Evolutionary conservation across 2,888 invertebrate species (phyloP), one percentile per base, ranked within the genome.

Genomic region (Eupeodes latifasciatus): DNA sequence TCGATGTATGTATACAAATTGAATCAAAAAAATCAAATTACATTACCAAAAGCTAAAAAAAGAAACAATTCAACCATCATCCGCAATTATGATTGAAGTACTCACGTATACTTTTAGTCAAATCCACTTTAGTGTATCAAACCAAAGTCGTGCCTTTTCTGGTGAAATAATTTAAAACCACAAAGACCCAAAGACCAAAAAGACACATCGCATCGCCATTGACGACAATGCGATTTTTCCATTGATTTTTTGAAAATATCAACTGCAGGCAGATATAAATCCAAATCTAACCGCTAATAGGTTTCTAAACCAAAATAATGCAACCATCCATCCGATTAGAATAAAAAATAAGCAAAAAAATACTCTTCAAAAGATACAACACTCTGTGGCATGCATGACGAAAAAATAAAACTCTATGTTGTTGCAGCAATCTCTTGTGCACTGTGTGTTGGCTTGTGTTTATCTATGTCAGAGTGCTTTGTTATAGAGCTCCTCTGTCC

Each of bases 221-320:
- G 51, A 79, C 74, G 71, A 75, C 75, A 79, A 51, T 78, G 71
- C 27, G 27, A 27, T 27, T 57, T 72, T 62, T 69, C 62, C 51
- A 55, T 62, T 74, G 74, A 82, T 59, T 64, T 34, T 75, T 47
- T 74, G 71, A 44, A 67, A 67, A 53, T 34, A 66, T 76, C 51
- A 66, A 36, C 57, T 74, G 61, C 61, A 55, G 75, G 27, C 27
- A 27, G 27, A 2, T 27, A 76, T 72, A 77, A 72, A 77, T 74
- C 77, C 55, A 80, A 84, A 77, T 62, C 55, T 77, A 83, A 80
- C 82, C 80, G 61, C 80, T 81, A 88, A 84, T 80, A 72, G 87
- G 72, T 84, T 84, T 84, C 77, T 81, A 81, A 87, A 62, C 72
- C 84, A 49, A 77, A 86, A 66, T 57, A 81, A 72, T 83, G 80